Conservation (phyloP, 2,797 vertebrate genomes). For the Columba guinea region DNA sequence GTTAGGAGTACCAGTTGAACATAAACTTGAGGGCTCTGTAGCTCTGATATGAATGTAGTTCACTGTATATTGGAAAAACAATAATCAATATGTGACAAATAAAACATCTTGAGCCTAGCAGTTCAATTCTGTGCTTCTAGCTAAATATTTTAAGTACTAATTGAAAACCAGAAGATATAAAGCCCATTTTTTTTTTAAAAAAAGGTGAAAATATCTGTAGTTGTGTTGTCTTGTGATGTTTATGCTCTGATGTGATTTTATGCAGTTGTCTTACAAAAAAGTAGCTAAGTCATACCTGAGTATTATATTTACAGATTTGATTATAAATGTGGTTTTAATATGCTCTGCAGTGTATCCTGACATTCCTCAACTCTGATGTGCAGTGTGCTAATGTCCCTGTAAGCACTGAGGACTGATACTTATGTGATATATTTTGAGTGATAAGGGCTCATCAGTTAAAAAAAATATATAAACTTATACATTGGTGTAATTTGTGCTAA, state of each 20-base stretch:
- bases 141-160: not conserved
- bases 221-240: not conserved
- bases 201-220: not conserved
- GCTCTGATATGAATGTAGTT: not conserved
- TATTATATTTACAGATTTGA: not conserved
- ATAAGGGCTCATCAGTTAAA: not conserved
- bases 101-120: not conserved
- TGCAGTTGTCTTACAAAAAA: not conserved
- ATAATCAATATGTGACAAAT: not conserved
- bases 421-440: not conserved
- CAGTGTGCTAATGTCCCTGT: not conserved
- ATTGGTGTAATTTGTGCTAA: not conserved
- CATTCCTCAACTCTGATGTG: not conserved
- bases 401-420: not conserved
- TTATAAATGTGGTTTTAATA: not conserved
- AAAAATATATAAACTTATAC: not conserved
- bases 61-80: not conserved
- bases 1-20: not conserved
- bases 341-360: not conserved
- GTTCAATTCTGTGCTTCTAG: conserved; percentile 2
- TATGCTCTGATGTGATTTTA: not conserved
- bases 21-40: not conserved
- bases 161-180: not conserved
- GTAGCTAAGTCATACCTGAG: not conserved
- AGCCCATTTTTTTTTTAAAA: not conserved